phyloP scores from a whole-genome alignment of 2,797 vertebrate species.

The Parauchenoglanis ngamensis region DNA sequence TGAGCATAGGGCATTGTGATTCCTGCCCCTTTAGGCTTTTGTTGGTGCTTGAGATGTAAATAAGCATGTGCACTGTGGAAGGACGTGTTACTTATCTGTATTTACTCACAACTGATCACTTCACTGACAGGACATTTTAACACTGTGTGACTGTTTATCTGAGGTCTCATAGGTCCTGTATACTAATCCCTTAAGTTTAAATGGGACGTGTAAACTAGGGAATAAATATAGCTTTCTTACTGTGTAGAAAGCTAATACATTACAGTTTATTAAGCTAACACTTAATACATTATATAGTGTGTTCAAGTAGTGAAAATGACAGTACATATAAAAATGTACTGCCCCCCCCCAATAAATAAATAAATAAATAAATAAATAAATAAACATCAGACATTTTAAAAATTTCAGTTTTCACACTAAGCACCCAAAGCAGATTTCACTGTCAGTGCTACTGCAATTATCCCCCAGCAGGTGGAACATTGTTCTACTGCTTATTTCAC shows the following conservation, averaged over 20 bases:
- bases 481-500: neutral
- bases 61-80: neutral
- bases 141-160: neutral
- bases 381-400: too few relatives aligned
- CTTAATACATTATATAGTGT: too few relatives aligned
- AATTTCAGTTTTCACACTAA: too few relatives aligned
- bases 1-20: neutral
- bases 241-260: neutral
- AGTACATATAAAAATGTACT: too few relatives aligned
- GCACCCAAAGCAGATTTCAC: too few relatives aligned
- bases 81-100: neutral
- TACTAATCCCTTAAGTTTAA: neutral
- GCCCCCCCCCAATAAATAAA: too few relatives aligned
- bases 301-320: too few relatives aligned
- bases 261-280: too few relatives aligned
- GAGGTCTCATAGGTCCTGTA: neutral
- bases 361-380: too few relatives aligned
- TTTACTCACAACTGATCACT: neutral
- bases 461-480: neutral
- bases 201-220: neutral
- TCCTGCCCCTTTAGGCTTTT: neutral
- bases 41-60: neutral
- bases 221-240: neutral
- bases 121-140: neutral
- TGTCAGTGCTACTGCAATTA: too few relatives aligned